Base-by-base conservation (phyloP, 92 coral and sea anemone species). In the Epizoanthus scotinus region DNA sequence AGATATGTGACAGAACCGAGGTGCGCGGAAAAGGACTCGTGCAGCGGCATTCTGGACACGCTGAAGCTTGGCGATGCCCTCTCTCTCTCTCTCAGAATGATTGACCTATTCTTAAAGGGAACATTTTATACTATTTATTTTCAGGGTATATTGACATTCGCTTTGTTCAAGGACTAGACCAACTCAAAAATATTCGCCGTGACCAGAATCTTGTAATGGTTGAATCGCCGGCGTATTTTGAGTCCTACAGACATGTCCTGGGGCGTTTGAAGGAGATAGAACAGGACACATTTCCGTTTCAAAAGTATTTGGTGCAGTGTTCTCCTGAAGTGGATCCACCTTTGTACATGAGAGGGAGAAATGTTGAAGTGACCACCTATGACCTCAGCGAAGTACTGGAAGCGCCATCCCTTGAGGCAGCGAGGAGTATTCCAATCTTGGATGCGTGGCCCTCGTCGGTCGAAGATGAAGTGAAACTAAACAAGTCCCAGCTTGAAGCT, bases 141-240 rank as follows among this genome's bases (percentile, higher is more conserved):
- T 58, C 67, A 74, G 79, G 79, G 7, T 71, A 40, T 49, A 78
- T 94, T 6, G 92, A 91, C 38, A 86, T 91, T 18, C 94, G 96
- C n/a, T 94, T 94, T 69, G 84, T 92, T 17, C 89, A 87, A 28
- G 87, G 85, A 10, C 63, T 65, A 13, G 89, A 84, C 20, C 67
- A 66, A 19, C 59, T 63, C 0, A 75, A 50, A 17, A 72, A 66
- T 4, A 60, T 58, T 15, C 36, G 25, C 24, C 82, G 64, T 25
- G 82, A 82, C 18, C 82, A 80, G 71, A 84, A 29, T 10, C 87
- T 87, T 52, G 83, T 71, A 9, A 86, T 94, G 94, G 98, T 92
- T 13, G 98, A 94, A 67, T 89, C 98, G 9, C 94, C 98, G 14
- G 97, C 97, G 8, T 94, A 89, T 65, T 94, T 92, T 36, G 98